Percentiles rank a stretch among this genome's conserved stretches.
phyloP scores from a whole-genome alignment of 2,113 vertebrate species.

The Girardinichthys multiradiatus region DNA sequence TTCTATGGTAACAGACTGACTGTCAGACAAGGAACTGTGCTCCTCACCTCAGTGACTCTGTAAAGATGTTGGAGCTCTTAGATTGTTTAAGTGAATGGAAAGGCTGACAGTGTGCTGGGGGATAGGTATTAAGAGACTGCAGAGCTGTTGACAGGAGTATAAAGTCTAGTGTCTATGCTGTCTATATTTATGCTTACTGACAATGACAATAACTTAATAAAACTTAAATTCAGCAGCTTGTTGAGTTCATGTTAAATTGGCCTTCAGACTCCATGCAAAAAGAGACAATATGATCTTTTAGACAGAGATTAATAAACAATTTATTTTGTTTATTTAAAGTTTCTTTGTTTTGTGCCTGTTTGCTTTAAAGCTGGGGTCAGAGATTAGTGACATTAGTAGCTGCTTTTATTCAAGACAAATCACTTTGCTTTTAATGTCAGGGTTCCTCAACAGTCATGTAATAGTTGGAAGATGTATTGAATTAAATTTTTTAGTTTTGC shows the following conservation, averaged over 20 bases:
- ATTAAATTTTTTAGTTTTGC: no score
- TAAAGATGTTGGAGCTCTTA: constrained; percentile 48
- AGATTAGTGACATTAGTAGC: neutral
- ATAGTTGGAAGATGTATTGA: no score
- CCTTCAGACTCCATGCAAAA: neutral
- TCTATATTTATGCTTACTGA: constrained; percentile 5
- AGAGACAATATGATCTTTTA: neutral
- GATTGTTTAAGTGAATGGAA: constrained; percentile 45
- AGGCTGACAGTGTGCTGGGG: constrained; percentile 16
- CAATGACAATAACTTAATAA: neutral
- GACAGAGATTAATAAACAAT: neutral
- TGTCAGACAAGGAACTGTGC: neutral
- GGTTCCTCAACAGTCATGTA: no score
- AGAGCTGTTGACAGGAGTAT: constrained; percentile 22
- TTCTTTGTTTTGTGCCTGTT: constrained; percentile 2
- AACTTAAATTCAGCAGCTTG: neutral
- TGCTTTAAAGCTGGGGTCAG: neutral
- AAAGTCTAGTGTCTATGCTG: neutral
- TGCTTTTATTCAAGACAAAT: neutral
- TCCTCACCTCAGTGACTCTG: constrained; percentile 31
- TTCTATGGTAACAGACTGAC: constrained; percentile 1
- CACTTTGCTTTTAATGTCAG: no score
- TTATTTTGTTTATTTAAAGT: neutral
- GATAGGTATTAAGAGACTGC: constrained; percentile 29
- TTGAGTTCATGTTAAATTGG: neutral